Evolutionary conservation across 2,113 vertebrate species (phyloP), one percentile per base, ranked within the genome.

Genomic region (Muscicapa adusta): DNA sequence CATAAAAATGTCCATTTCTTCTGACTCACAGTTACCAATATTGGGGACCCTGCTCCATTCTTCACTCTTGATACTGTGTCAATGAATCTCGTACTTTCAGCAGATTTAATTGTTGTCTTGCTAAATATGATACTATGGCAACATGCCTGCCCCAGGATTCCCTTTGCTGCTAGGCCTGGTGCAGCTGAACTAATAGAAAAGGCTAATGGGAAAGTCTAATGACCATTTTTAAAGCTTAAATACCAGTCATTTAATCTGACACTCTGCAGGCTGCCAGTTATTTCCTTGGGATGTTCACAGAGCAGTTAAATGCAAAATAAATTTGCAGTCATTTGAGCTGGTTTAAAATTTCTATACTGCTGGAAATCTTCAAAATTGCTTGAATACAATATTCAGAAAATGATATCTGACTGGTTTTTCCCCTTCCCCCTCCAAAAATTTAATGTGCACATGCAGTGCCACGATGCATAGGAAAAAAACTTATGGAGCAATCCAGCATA

Each of bases 381-480:
- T 72, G 57, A 73, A 70, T 75, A 70, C 20, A 50, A 18, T 56
- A 67, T 79, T 63, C 50, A 51, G 36, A n/a, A 89, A 94, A 73
- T 53, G 33, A 70, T 78, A 91, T 85, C 77, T 80, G 85, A 83
- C 71, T 65, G 63, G 18, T 3, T 95, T 88, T 79, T 13, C 56
- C 57, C 66, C 62, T 91, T 68, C 79, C 50, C 31, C 77, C 48
- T 72, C 29, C 16, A 80, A 89, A 65, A 91, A 71, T 60, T 14
- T 68, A 88, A 90, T 71, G 65, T 85, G 85, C 92, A 62, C 78
- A 57, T 84, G 85, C 75, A 94, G 94, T 98, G 93, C 94, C 93
- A 95, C 72, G 56, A 96, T 89, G 93, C 86, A 95, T 88, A 88
- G 92, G 95, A 96, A 96, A 89, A 93, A 96, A 89, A 61, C 75